Percentiles rank a stretch among this genome's conserved stretches.
phyloP scores from a whole-genome alignment of 2,888 invertebrate genomes.

The Acheta domesticus region DNA sequence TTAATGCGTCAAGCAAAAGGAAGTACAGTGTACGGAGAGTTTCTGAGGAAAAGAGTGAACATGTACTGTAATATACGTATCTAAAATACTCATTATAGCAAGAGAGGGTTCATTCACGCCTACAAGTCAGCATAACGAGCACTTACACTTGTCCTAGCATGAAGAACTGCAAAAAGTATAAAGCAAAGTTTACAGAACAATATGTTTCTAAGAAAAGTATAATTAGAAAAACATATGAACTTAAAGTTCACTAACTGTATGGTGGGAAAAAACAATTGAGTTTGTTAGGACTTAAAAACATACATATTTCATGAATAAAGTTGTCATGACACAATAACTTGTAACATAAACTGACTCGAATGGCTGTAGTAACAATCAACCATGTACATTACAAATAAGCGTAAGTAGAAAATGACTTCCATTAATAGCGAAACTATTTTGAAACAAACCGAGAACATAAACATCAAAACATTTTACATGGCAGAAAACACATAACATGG shows the following conservation, averaged over 20 bases:
- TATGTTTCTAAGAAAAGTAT: neutral
- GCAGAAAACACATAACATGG: neutral
- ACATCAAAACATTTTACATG: neutral
- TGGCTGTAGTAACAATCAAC: conserved; percentile 1
- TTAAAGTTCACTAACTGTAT: too few relatives aligned
- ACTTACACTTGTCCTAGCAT: too few relatives aligned
- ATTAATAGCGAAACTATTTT: neutral
- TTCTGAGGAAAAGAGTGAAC: neutral
- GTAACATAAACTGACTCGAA: conserved; percentile 1
- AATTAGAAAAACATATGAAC: neutral
- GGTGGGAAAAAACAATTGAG: neutral
- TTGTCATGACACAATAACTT: conserved; percentile 9
- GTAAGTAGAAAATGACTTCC: conserved; percentile 11
- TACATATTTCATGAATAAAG: neutral
- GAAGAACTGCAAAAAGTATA: neutral
- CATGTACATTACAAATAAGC: conserved; percentile 3
- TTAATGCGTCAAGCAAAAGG: neutral
- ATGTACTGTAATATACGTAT: too few relatives aligned
- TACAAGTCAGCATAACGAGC: too few relatives aligned
- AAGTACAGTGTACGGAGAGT: neutral
- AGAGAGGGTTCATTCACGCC: too few relatives aligned
- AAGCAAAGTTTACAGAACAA: neutral
- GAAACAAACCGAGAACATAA: neutral
- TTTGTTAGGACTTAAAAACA: neutral
- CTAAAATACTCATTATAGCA: too few relatives aligned